A percentile compares a stretch with the other conserved stretches of the same genome.
These are phyloP conservation scores for Pedionomus torquatus DNA, from an alignment of 2,113 vertebrate genomes.

Conservation along the genomic window DNA sequence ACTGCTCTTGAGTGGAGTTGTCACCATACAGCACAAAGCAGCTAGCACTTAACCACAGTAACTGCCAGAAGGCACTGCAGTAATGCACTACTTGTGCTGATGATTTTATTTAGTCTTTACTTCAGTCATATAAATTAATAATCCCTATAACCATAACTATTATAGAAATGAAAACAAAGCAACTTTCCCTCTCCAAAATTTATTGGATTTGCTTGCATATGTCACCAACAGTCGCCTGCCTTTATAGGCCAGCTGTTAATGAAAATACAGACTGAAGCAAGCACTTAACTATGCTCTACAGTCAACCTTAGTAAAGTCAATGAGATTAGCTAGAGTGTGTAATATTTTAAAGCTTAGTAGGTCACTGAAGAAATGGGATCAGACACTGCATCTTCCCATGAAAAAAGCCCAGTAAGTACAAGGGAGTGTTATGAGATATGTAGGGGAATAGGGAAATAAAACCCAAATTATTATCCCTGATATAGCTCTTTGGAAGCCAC, in stretches of 20 bases:
- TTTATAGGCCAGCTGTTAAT: neutral
- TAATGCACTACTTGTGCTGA: neutral
- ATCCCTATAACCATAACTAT: neutral
- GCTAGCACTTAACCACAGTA: neutral
- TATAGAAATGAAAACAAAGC: neutral
- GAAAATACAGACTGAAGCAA: neutral
- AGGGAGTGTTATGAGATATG: neutral
- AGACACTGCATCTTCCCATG: neutral
- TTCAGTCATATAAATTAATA: constrained; percentile 2
- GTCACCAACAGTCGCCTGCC: neutral
- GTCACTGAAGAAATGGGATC: neutral
- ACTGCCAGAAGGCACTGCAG: neutral
- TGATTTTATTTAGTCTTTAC: neutral
- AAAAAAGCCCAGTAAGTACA: neutral
- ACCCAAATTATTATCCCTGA: neutral
- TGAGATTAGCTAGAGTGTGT: neutral
- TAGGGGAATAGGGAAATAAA: neutral
- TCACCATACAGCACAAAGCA: neutral
- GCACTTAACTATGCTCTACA: neutral
- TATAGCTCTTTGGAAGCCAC: neutral
- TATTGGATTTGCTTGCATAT: neutral
- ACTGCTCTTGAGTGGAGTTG: neutral
- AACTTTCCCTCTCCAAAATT: neutral
- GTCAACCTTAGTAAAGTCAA: neutral
- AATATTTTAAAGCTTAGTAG: neutral